Evolutionary conservation across 2,888 invertebrate species (phyloP).

Genomic region (Chaetogeoica ovagalla): DNA sequence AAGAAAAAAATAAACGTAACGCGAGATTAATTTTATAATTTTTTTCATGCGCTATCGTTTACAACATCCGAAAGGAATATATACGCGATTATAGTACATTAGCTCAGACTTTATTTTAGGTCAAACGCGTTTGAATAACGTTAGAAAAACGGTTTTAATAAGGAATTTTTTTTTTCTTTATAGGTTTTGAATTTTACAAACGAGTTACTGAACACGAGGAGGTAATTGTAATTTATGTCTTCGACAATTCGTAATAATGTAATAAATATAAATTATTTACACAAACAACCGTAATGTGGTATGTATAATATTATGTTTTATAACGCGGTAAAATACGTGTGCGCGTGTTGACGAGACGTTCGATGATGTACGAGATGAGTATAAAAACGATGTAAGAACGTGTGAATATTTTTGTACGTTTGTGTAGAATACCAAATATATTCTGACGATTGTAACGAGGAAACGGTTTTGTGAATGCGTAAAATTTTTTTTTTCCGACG

Average conservation of each 20-base stretch:
- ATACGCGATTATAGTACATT: background rate
- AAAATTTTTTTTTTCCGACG: slow-evolving; percentile 3
- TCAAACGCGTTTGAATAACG: background rate
- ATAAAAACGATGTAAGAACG: too few species aligned
- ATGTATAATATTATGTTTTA: background rate
- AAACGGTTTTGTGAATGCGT: background rate
- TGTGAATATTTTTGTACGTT: background rate
- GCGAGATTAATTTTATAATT: slow-evolving; percentile 16
- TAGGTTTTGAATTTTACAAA: background rate
- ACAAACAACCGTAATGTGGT: too few species aligned
- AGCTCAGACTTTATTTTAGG: background rate
- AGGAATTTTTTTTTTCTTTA: background rate
- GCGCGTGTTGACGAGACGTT: background rate
- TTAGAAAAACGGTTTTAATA: background rate
- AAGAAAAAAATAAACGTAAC: background rate
- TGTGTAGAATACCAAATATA: background rate
- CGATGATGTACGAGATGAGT: background rate
- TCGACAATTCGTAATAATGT: too few species aligned
- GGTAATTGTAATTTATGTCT: background rate
- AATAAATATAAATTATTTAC: background rate
- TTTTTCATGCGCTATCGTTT: background rate
- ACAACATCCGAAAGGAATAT: background rate
- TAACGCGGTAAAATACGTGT: background rate
- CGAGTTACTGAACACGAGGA: background rate
- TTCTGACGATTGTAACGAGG: background rate